Conservation (phyloP, 2,888 invertebrate species). For the Polymixis lichenea region DNA sequence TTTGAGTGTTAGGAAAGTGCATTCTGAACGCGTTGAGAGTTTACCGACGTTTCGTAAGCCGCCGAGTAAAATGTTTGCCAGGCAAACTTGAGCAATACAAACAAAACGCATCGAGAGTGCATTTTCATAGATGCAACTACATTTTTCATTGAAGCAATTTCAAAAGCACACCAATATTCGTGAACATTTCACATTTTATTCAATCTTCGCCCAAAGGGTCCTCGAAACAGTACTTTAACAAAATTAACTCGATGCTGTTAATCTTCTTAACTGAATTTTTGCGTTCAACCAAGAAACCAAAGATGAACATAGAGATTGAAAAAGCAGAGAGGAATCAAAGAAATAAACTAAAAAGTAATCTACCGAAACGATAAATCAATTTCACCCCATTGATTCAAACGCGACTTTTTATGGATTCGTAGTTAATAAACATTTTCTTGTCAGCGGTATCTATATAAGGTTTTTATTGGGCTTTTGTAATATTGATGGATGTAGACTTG, state of each 20-base stretch:
- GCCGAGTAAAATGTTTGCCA: conserved; percentile 74
- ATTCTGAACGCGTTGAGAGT: conserved; percentile 63
- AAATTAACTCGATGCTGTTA: conserved; percentile 19
- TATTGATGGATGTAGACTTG: conserved; percentile 67
- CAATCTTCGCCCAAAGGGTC: neutral
- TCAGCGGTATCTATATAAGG: conserved; percentile 24
- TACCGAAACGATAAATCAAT: conserved; percentile 46
- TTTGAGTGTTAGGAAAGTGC: conserved; percentile 64
- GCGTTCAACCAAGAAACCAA: conserved; percentile 11
- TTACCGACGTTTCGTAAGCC: conserved; percentile 68
- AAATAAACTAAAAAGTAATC: conserved; percentile 55
- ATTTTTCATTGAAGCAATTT: conserved; percentile 63
- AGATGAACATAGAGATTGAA: conserved; percentile 24
- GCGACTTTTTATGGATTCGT: conserved; percentile 38
- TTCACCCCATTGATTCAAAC: conserved; percentile 58
- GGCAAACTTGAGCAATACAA: conserved; percentile 72
- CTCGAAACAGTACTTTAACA: neutral
- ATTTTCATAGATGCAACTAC: conserved; percentile 69
- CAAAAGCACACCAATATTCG: conserved; percentile 45
- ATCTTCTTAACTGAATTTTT: conserved; percentile 32
- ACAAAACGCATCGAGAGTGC: conserved; percentile 74
- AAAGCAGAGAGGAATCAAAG: conserved; percentile 28
- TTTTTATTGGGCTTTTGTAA: conserved; percentile 39
- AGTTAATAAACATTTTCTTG: conserved; percentile 46
- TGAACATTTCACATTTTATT: conserved; percentile 3